These are phyloP conservation scores for Machimus rusticus DNA, from an alignment of 2,888 invertebrate species.

Conservation along the genomic window DNA sequence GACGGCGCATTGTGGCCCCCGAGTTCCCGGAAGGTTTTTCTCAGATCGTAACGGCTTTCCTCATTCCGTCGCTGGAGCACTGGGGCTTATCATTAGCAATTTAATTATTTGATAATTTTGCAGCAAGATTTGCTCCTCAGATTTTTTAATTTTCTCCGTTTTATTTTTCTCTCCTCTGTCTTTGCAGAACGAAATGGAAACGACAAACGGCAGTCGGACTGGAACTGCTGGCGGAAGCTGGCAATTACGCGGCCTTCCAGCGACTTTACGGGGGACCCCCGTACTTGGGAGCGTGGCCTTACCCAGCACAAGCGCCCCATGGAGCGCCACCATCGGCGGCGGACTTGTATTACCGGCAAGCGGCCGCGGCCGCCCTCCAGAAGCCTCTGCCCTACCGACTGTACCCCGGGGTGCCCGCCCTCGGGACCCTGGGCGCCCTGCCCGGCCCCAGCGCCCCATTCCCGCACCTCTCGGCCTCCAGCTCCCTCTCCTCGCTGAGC, in stretches of 20 bases:
- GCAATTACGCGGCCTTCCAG: constrained; percentile 98
- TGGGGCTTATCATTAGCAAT: not conserved
- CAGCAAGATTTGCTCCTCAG: not conserved
- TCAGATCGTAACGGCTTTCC: constrained; percentile 39
- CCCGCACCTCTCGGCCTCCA: constrained; percentile 69
- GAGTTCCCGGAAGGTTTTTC: constrained; percentile 25
- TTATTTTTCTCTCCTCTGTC: constrained; percentile 15
- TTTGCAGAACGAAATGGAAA: constrained; percentile 94
- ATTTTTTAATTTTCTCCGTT: constrained; percentile 34
- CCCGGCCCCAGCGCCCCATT: constrained; percentile 61
- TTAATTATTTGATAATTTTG: constrained; percentile 26
- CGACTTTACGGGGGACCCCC: constrained; percentile 84
- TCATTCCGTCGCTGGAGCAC: not conserved
- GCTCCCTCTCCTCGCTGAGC: constrained; percentile 67
- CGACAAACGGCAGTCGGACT: constrained; percentile 97
- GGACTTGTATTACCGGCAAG: constrained; percentile 84
- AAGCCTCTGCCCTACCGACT: constrained; percentile 82
- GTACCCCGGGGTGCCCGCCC: constrained; percentile 62
- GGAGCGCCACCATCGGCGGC: constrained; percentile 72
- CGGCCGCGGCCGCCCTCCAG: constrained; percentile 82
- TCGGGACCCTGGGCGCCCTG: constrained; percentile 56
- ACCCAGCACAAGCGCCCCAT: constrained; percentile 69
- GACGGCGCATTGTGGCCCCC: not conserved
- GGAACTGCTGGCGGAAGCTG: constrained; percentile 95
- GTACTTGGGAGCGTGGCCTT: constrained; percentile 71